Conservation (phyloP, 2,888 invertebrate species). For the Ochropleura leucogaster region DNA sequence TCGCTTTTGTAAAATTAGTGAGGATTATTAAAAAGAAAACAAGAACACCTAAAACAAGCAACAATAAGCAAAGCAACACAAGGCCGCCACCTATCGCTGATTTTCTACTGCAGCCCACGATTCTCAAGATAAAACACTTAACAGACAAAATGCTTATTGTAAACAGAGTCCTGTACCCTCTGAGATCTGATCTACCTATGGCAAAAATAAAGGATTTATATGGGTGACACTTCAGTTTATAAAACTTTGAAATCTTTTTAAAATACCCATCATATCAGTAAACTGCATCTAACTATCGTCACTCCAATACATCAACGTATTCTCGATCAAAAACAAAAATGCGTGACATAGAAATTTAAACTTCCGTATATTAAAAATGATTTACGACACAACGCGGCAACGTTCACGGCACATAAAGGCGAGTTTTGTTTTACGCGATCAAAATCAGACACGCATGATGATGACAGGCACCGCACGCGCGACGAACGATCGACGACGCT, state of each 20-base stretch:
- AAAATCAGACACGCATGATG: constrained; percentile 63
- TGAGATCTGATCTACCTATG: neutral
- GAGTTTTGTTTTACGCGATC: constrained; percentile 63
- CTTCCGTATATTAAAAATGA: constrained; percentile 58
- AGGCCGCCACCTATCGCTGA: no score
- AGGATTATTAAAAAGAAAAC: no score
- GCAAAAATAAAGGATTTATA: neutral
- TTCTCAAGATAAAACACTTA: no score
- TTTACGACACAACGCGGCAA: constrained; percentile 47
- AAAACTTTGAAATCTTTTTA: no score
- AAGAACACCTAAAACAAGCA: no score
- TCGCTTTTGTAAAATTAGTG: no score
- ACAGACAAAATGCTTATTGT: no score
- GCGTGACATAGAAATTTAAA: constrained; percentile 47
- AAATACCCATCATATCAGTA: neutral
- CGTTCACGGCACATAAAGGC: constrained; percentile 56
- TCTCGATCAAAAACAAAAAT: constrained; percentile 34
- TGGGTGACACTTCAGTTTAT: neutral
- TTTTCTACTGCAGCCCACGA: no score
- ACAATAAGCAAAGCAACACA: no score
- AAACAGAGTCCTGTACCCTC: neutral
- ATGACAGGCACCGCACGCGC: constrained; percentile 59
- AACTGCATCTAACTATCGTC: constrained; percentile 15
- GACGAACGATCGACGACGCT: constrained; percentile 48
- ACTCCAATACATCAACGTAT: constrained; percentile 18